Evolutionary conservation across 2,888 invertebrate genomes (phyloP), one percentile per base, ranked within the genome.

Genomic region (Leucoptera coffeella): DNA sequence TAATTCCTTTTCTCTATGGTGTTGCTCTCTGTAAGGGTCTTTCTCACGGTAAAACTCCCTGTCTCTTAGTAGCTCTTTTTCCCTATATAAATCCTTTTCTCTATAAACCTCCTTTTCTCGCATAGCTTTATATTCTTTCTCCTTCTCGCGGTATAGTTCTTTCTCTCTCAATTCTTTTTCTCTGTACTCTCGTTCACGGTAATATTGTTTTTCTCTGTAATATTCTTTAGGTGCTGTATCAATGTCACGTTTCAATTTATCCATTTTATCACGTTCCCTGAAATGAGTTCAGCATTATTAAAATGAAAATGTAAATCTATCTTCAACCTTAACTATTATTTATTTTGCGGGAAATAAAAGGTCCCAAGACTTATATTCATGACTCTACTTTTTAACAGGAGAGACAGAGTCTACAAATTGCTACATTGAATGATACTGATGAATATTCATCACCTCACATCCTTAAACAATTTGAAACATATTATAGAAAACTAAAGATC

Each of bases 221-320:
- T 36, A 45, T 36, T 4, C 51, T 48, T 69, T 65, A 36, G 51
- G 30, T 38, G 43, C 50, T 42, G 61, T 65, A 36, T 30, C 40
- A 19, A 59, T 33, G 13, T 67, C 67, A 38, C 62, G 47, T 44
- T 62, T 65, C 20, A 47, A 27, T 48, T 67, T 69, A 22, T 69
- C 67, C 38, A 53, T 35, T 40, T 67, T 69, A 35, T 69, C 69
- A 34, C 64, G 58, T 34, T 69, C 69, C 51, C 69, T 65, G 36
- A 53, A 52, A 50, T 9, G 6, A n/a, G n/a, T n/a, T n/a, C n/a
- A n/a, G n/a, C n/a, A n/a, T n/a, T n/a, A n/a, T n/a, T n/a, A n/a
- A n/a, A n/a, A n/a, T n/a, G n/a, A n/a, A n/a, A n/a, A n/a, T n/a
- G n/a, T n/a, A n/a, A n/a, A n/a, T n/a, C n/a, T n/a, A n/a, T n/a